These are phyloP conservation scores for Periplaneta americana DNA, from an alignment of 1,140 invertebrate species.

Conservation along the genomic window DNA sequence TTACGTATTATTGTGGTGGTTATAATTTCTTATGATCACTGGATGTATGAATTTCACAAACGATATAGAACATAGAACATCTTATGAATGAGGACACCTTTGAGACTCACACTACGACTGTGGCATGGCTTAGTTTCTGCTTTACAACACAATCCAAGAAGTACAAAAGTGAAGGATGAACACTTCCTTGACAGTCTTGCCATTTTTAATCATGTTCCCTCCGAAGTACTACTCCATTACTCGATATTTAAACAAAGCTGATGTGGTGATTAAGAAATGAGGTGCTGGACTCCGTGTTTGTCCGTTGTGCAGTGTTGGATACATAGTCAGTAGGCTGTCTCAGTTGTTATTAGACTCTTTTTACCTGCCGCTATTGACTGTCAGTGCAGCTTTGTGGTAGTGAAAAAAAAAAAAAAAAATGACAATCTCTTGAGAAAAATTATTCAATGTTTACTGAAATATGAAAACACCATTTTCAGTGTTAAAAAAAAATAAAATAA, in stretches of 20 bases:
- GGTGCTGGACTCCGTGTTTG: neutral
- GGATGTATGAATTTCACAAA: too few species aligned
- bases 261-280: neutral
- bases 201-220: neutral
- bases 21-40: too few species aligned
- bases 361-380: neutral
- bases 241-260: neutral
- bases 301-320: too few species aligned
- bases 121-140: neutral
- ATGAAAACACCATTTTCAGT: neutral
- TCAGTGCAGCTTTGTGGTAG: too few species aligned
- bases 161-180: neutral
- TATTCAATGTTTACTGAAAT: neutral
- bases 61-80: too few species aligned
- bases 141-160: neutral
- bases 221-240: neutral
- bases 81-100: too few species aligned
- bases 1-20: too few species aligned
- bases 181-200: neutral
- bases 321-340: neutral
- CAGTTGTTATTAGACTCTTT: too few species aligned
- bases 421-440: neutral
- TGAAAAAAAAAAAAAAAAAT: neutral
- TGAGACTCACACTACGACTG: neutral
- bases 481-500: too few species aligned